Evolutionary conservation across 2,888 invertebrate genomes (phyloP).

Genomic region (Aleiodes leptofemur): DNA sequence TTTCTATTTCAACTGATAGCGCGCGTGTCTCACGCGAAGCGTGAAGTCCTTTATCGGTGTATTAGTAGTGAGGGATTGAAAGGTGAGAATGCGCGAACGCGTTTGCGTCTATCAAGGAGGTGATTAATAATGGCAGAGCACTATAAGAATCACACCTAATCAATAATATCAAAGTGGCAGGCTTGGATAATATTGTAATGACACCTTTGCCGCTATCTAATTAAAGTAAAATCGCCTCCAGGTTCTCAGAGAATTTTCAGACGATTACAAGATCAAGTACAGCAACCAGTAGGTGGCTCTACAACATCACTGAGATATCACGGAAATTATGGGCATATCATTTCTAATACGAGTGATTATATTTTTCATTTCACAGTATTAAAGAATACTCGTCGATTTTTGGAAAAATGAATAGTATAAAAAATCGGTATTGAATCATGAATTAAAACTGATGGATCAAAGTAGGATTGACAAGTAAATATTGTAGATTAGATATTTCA

Average conservation of each 20-base stretch:
- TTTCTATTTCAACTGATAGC: conserved; percentile 38
- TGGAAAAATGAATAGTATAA: background rate
- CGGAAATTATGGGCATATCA: no score
- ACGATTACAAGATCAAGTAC: background rate
- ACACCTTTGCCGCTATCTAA: conserved; percentile 39
- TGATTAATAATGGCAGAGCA: conserved; percentile 42
- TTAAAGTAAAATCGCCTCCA: conserved; percentile 25
- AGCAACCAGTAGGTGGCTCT: no score
- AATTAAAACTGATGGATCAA: conserved; percentile 27
- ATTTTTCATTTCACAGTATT: no score
- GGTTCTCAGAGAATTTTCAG: background rate
- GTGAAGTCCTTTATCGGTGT: conserved; percentile 45
- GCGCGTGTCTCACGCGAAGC: conserved; percentile 47
- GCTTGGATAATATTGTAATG: conserved; percentile 37
- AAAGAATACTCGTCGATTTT: no score
- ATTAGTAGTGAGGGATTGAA: conserved; percentile 34
- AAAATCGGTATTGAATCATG: conserved; percentile 4
- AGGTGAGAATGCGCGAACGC: conserved; percentile 13
- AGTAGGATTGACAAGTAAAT: conserved; percentile 5
- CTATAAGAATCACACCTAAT: conserved; percentile 39
- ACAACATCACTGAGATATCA: no score
- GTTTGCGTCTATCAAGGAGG: conserved; percentile 18
- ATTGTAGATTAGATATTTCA: conserved; percentile 29
- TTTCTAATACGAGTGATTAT: no score
- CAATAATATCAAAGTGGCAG: conserved; percentile 44